Base-by-base conservation (phyloP, 2,888 invertebrate species). In the Yponomeuta cagnagella region DNA sequence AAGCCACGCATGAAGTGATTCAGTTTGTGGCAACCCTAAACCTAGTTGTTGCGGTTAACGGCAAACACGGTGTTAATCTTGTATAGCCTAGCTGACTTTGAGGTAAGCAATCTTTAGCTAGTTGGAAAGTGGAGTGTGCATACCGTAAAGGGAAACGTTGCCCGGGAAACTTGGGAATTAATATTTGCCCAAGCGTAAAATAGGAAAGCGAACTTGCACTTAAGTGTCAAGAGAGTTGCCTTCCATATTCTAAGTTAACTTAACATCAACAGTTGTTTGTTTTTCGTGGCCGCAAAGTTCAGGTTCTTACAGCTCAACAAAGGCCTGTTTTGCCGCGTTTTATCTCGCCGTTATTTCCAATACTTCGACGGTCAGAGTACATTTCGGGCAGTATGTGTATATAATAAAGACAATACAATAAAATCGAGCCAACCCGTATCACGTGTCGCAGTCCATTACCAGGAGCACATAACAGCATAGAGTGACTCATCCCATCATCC, bases 341-440 rank as follows among this genome's bases (percentile, higher is more conserved):
- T 58, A 2, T 58, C 52, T 52, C 12, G 52, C 52, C 52, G 52
- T 15, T 58, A 58, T 58, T 58, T 15, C 2, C 52, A 58, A 58
- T 9, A 58, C 15, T 15, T 3, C 15, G 3, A 4, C 10, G 52
- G 52, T 2, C 52, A 15, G 52, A 58, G 52, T 10, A 52, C 4
- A 52, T 52, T 52, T 43, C 43, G 52, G 15, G 52, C 52, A 58
- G 52, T 15, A 33, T 33, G 12, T 58, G 52, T 15, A 33, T 33
- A 58, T 58, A 58, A 58, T 58, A 58, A 58, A 58, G 52, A 1
- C 15, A 58, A 58, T 15, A 15, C 52, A 58, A 58, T 58, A 58
- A 58, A 58, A 83, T 86, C 86, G 85, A 84, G 84, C 81, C n/a
- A 72, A 70, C 73, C 75, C 73, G 73, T 74, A 76, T 79, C 75